Conservation (phyloP, 1,140 invertebrate species). For the Drosophila ananassae region DNA sequence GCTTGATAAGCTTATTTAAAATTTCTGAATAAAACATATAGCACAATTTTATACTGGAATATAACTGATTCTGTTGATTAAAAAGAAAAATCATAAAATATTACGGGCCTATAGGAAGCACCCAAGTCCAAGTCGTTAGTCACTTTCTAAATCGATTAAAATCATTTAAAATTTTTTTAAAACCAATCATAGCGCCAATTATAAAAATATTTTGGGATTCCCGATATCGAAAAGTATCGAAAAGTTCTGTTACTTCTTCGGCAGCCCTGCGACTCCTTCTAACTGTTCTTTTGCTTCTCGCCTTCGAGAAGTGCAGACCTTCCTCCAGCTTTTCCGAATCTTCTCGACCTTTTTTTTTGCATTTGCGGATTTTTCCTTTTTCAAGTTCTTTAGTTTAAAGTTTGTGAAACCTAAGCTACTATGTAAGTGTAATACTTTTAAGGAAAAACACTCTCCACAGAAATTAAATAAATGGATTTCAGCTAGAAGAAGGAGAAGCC, state of each 20-base stretch:
- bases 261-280: background rate
- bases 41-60: background rate
- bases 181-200: background rate
- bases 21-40: background rate
- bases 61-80: background rate
- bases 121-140: background rate
- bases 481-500: background rate
- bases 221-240: background rate
- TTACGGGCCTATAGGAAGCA: background rate
- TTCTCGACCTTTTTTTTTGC: background rate
- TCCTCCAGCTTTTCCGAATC: background rate
- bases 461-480: background rate
- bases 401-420: background rate
- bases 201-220: background rate
- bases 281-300: background rate
- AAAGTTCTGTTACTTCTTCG: background rate
- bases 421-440: background rate
- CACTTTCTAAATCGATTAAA: background rate
- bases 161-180: background rate
- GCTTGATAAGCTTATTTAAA: background rate
- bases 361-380: too few species aligned
- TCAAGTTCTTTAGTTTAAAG: background rate
- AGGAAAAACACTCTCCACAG: background rate
- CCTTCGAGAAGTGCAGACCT: background rate
- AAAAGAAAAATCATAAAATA: background rate